Base-by-base conservation (phyloP, 1,140 invertebrate species). In the Ceratina australensis region DNA sequence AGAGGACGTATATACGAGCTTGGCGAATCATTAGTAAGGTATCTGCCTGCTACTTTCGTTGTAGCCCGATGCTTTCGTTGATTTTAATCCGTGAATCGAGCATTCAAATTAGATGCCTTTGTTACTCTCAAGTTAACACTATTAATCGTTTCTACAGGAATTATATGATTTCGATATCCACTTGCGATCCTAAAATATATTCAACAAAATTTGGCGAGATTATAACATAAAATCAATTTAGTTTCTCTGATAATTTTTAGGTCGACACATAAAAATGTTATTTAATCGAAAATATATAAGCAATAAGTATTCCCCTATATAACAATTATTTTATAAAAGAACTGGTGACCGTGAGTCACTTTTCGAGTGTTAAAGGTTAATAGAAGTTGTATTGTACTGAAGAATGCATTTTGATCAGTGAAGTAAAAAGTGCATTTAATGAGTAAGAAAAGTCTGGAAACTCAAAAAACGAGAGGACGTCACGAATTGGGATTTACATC, bases 11-110 rank as follows among this genome's bases (percentile, higher is more conserved):
- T 69, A 72, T 71, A 66, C 54, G 54, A 69, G 50, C 33, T 50
- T 28, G 42, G 54, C 67, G 54, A 81, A 83, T 83, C 83, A 81
- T 85, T 81, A 81, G 74, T 60, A 83, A 80, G 78, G 61, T 72
- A 85, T 78, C 72, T 64, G 82, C 74, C 57, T 66, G 52, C 18
- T 76, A 33, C 42, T 71, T 81, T 81, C 60, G 33, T 77, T 57
- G 72, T 67, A 66, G 60, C 60, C 64, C 61, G 52, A 64, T 54
- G 49, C 52, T 57, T 47, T 67, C 26, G 16, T 67, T 56, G 33
- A 61, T 75, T 79, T 63, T 54, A 65, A 81, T 67, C 78, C 50
- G 24, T 13, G 12, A 22, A 59, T 81, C 42, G 56, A 59, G 33
- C 49, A 64, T 80, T 42, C 3, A 50, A 72, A 61, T 28, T 18